Conservation (phyloP, 2,113 vertebrate species). For the Periophthalmodon schlosseri region DNA sequence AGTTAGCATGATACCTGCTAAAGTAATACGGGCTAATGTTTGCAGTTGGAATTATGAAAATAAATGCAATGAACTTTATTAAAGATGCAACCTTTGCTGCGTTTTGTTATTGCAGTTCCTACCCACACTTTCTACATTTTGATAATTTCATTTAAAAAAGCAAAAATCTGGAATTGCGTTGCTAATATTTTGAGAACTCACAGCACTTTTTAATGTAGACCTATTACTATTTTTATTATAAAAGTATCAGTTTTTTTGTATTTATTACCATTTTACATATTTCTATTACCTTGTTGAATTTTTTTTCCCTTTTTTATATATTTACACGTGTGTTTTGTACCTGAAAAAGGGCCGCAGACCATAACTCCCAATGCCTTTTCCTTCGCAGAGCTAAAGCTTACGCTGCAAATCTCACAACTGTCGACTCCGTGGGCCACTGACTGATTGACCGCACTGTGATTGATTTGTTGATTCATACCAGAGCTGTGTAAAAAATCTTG, state of each 20-base stretch:
- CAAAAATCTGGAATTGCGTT: too few relatives aligned
- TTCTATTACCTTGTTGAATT: background rate
- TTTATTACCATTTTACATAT: too few relatives aligned
- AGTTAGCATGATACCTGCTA: constrained; percentile 27
- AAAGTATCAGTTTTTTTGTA: too few relatives aligned
- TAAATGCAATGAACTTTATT: background rate
- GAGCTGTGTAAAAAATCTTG: constrained; percentile 43
- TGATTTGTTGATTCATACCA: constrained; percentile 66
- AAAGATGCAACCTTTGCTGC: too few relatives aligned
- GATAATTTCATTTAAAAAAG: too few relatives aligned
- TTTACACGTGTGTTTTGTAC: background rate
- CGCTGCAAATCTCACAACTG: constrained; percentile 48
- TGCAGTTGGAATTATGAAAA: background rate
- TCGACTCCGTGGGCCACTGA: constrained; percentile 41
- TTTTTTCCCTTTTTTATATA: background rate
- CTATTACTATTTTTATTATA: too few relatives aligned
- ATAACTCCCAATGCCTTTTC: background rate
- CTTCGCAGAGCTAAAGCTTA: constrained; percentile 40
- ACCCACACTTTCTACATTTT: too few relatives aligned
- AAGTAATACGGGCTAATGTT: background rate
- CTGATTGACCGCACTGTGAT: constrained; percentile 54
- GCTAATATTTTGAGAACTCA: too few relatives aligned
- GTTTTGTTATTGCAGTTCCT: too few relatives aligned
- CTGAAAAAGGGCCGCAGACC: background rate
- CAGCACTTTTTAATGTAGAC: too few relatives aligned